Conservation (phyloP, 23 tunicate species). For the Corella eumyota region DNA sequence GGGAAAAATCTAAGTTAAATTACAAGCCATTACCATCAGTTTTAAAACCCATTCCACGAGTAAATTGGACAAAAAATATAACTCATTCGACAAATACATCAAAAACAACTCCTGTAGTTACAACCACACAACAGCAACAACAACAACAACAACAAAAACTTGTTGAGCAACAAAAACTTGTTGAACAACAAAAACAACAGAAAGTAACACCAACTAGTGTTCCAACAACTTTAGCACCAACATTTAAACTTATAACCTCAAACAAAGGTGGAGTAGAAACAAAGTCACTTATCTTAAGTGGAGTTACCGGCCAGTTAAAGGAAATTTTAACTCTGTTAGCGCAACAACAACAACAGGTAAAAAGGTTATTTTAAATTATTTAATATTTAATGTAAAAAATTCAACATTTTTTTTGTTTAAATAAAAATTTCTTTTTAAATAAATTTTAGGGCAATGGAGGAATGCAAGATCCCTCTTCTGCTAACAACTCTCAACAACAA, state of each 20-base stretch:
- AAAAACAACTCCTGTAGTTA: neutral
- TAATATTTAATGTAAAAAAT: neutral
- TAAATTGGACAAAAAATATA: constrained; percentile 5
- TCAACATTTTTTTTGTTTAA: neutral
- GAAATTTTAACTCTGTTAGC: constrained; percentile 56
- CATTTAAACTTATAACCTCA: constrained; percentile 61
- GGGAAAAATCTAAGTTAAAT: neutral
- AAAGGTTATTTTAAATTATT: neutral
- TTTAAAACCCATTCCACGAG: constrained; percentile 11
- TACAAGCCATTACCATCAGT: neutral
- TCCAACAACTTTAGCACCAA: constrained; percentile 24
- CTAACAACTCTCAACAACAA: constrained; percentile 15
- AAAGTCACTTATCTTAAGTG: constrained; percentile 59
- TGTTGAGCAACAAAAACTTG: too few relatives aligned
- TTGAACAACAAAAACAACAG: too few relatives aligned
- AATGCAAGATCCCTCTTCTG: neutral
- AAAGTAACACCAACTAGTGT: too few relatives aligned
- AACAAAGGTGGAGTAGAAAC: constrained; percentile 43
- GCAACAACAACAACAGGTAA: constrained; percentile 45
- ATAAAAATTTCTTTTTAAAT: neutral
- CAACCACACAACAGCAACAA: too few relatives aligned
- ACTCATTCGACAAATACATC: neutral
- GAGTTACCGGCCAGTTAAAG: constrained; percentile 66
- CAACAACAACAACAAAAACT: too few relatives aligned
- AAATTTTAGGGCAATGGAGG: neutral